Evolutionary conservation across 2,797 vertebrate genomes (phyloP).

Genomic region (Erpetoichthys calabaricus): DNA sequence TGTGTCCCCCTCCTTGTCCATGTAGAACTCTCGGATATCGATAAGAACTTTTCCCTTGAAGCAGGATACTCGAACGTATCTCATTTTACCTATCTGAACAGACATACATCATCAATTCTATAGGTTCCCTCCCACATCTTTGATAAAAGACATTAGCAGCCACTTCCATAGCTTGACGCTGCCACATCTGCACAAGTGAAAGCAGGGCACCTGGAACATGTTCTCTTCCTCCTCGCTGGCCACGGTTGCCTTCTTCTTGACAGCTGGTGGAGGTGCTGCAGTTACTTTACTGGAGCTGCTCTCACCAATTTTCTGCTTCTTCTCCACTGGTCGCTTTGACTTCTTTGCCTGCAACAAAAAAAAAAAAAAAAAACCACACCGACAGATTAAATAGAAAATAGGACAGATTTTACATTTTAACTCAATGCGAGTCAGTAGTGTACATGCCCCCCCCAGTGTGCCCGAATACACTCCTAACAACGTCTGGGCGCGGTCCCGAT

Average conservation of each 20-base stretch:
- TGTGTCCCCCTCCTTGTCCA: slow-evolving; percentile 12
- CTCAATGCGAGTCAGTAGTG: slow-evolving; percentile 26
- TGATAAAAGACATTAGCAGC: not conserved
- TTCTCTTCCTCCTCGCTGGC: not conserved
- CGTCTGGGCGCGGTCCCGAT: no score
- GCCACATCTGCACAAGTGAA: no score
- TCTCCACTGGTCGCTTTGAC: slow-evolving; percentile 20
- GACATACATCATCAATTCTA: not conserved
- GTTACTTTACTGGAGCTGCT: not conserved
- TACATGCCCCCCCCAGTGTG: no score
- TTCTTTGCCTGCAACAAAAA: slow-evolving; percentile 17
- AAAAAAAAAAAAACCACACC: slow-evolving; percentile 24
- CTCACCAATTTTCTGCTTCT: slow-evolving; percentile 2
- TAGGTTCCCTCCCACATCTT: not conserved
- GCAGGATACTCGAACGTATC: slow-evolving; percentile 3
- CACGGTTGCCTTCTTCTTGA: not conserved
- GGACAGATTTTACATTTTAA: slow-evolving; percentile 62
- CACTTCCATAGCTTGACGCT: not conserved
- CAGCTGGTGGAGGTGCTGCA: not conserved
- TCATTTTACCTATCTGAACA: slow-evolving; percentile 2
- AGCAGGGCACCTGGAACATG: not conserved
- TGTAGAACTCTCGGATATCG: slow-evolving; percentile 16
- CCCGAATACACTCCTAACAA: no score
- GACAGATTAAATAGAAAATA: slow-evolving; percentile 39
- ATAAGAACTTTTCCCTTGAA: slow-evolving; percentile 15